A percentile compares a stretch with the other conserved stretches of the same genome.
Conservation (phyloP, 2,888 invertebrate species). For the Beris chalybata region DNA sequence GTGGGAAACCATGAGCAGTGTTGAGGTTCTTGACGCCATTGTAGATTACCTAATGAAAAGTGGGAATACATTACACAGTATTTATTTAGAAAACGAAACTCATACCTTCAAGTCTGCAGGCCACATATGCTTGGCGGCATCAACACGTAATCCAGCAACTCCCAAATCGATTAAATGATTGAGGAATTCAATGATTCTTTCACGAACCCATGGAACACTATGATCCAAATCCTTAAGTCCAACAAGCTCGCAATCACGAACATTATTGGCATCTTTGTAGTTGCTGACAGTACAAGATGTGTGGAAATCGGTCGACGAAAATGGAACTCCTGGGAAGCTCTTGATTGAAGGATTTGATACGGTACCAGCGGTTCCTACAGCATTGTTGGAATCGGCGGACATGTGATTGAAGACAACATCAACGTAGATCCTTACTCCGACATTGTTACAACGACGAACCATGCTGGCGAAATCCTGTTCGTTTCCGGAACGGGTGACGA, state of each 20-base stretch:
- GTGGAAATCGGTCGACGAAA: slow-evolving; percentile 64
- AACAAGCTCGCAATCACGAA: slow-evolving; percentile 50
- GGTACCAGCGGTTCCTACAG: slow-evolving; percentile 66
- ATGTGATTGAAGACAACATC: slow-evolving; percentile 90
- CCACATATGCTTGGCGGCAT: slow-evolving; percentile 63
- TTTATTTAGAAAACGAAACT: not conserved
- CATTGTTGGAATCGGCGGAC: slow-evolving; percentile 58
- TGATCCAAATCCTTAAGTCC: slow-evolving; percentile 60
- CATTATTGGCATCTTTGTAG: slow-evolving; percentile 60
- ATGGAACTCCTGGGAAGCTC: slow-evolving; percentile 69
- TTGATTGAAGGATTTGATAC: slow-evolving; percentile 58
- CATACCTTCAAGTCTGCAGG: slow-evolving; percentile 65
- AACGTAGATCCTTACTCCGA: slow-evolving; percentile 79
- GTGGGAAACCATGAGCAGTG: slow-evolving; percentile 65
- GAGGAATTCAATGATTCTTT: slow-evolving; percentile 58
- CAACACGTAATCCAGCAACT: slow-evolving; percentile 82
- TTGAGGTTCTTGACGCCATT: slow-evolving; percentile 64
- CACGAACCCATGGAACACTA: slow-evolving; percentile 61
- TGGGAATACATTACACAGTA: not conserved
- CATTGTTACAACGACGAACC: slow-evolving; percentile 77
- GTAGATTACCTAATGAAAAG: slow-evolving; percentile 59
- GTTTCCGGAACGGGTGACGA: slow-evolving; percentile 76
- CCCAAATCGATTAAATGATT: slow-evolving; percentile 61
- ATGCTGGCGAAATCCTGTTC: slow-evolving; percentile 73
- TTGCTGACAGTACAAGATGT: slow-evolving; percentile 55